Evolutionary conservation across 30 jellyfish, hydroid and myxozoan genomes (phyloP).

Genomic region (Turritopsis rubra): DNA sequence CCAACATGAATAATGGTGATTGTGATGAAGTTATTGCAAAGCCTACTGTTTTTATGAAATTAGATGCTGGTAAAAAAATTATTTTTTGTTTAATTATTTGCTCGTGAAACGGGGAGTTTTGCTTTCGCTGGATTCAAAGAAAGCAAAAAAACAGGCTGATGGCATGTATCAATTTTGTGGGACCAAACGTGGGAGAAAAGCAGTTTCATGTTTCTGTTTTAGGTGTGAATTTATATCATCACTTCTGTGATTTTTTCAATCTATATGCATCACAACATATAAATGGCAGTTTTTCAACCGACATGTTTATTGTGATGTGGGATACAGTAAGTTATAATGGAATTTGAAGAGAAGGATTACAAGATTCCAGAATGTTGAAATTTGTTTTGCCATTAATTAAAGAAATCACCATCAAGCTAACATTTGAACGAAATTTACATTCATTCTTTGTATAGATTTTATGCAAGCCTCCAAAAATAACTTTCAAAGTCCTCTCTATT

Average conservation of each 20-base stretch:
- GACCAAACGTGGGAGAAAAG: not conserved
- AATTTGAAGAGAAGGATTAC: too few species aligned
- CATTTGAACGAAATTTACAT: too few species aligned
- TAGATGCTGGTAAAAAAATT: slow-evolving; percentile 54
- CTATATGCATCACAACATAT: slow-evolving; percentile 68
- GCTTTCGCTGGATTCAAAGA: not conserved
- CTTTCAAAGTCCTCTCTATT: too few species aligned
- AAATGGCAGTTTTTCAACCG: slow-evolving; percentile 71
- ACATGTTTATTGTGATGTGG: slow-evolving; percentile 63
- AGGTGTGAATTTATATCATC: slow-evolving; percentile 86
- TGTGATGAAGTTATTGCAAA: slow-evolving; percentile 48
- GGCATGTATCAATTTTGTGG: too few species aligned
- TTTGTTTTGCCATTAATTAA: too few species aligned
- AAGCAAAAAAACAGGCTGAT: not conserved
- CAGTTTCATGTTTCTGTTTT: not conserved
- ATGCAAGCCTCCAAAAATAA: too few species aligned
- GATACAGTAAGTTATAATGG: slow-evolving; percentile 51
- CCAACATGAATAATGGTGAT: slow-evolving; percentile 26
- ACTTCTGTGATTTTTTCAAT: slow-evolving; percentile 72
- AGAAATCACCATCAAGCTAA: too few species aligned
- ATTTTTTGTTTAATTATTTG: not conserved
- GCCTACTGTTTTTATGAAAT: slow-evolving; percentile 58
- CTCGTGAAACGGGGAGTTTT: slow-evolving; percentile 6
- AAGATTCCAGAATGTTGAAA: too few species aligned
- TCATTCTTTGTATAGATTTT: too few species aligned